phyloP scores from a whole-genome alignment of 2,113 vertebrate genomes.

The Pseudorectes ferrugineus region DNA sequence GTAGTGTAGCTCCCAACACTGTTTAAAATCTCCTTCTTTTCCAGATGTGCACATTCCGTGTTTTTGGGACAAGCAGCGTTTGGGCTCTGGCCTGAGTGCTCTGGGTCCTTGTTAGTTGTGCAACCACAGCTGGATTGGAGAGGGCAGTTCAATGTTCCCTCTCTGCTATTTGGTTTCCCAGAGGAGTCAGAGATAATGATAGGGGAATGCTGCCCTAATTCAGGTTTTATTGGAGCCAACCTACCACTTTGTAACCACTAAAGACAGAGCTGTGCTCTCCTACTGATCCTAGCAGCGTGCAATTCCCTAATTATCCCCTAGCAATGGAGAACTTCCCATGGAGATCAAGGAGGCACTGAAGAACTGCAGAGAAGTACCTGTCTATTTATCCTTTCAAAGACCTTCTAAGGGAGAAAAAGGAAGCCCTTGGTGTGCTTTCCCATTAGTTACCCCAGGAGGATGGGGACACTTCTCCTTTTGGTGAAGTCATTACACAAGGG shows the following conservation, averaged over 20 bases:
- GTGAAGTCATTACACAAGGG: neutral
- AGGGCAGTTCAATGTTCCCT: neutral
- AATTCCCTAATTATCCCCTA: neutral
- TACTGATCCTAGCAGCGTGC: neutral
- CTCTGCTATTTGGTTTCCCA: neutral
- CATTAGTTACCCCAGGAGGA: neutral
- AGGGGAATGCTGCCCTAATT: constrained; percentile 31
- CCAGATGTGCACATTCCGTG: neutral
- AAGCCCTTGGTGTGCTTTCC: neutral
- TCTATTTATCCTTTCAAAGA: neutral
- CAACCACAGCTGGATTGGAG: constrained; percentile 17
- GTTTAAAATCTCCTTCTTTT: neutral
- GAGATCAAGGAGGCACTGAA: neutral
- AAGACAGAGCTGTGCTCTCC: neutral
- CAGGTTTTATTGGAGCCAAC: neutral
- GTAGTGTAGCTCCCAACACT: neutral
- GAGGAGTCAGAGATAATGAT: constrained; percentile 16
- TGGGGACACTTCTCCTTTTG: neutral
- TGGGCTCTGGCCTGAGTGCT: neutral
- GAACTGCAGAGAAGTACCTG: neutral
- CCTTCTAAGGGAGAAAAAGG: neutral
- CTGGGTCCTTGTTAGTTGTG: neutral
- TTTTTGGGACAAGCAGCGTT: neutral
- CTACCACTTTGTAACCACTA: neutral
- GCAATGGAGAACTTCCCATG: neutral